Evolutionary conservation across 37 sponge, comb jelly and placozoan species (phyloP), one percentile per base, ranked within the genome.

Genomic region (Chondrilla cf. caribensis): DNA sequence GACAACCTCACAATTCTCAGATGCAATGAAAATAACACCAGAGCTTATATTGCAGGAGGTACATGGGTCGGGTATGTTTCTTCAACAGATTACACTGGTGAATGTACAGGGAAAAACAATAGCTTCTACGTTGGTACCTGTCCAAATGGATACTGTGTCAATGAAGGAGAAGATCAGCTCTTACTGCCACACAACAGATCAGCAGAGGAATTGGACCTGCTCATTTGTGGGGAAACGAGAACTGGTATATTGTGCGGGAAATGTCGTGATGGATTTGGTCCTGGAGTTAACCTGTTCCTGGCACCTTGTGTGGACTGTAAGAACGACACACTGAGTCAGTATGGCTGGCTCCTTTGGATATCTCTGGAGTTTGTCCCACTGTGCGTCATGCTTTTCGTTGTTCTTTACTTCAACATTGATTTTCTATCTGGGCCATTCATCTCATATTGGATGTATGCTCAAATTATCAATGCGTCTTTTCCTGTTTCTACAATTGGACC

Each of bases 221-320:
- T 73, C 21, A 37, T 73, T n/a, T 73, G 76, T 42, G 76, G 76
- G n/a, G 24, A 4, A 21, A 73, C 76, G 44, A 37, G 76, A 25
- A 39, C 31, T 22, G 76, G 76, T 19, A 37, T 73, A 39, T 39
- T 73, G 24, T 73, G 76, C 40, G 76, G 76, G 25, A n/a, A 73
- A 38, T 73, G 76, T 40, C 38, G 76, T 39, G 41, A 37, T 18
- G 76, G 44, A 3, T 73, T 9, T 73, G 76, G 76, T 19, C 76
- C 76, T 36, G 76, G 76, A 22, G 76, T 73, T 37, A 73, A 73
- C 24, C 76, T 73, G n/a, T 70, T 70, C 72, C 24, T 73, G 2
- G 8, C 76, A 1, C 44, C 24, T 39, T 73, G 76, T 39, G 76
- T 73, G 44, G 41, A 73, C 44, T 73, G 76, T 73, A 24, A 32